These are phyloP conservation scores for Mechanitis messenoides DNA, from an alignment of 2,888 invertebrate genomes.

Conservation along the genomic window DNA sequence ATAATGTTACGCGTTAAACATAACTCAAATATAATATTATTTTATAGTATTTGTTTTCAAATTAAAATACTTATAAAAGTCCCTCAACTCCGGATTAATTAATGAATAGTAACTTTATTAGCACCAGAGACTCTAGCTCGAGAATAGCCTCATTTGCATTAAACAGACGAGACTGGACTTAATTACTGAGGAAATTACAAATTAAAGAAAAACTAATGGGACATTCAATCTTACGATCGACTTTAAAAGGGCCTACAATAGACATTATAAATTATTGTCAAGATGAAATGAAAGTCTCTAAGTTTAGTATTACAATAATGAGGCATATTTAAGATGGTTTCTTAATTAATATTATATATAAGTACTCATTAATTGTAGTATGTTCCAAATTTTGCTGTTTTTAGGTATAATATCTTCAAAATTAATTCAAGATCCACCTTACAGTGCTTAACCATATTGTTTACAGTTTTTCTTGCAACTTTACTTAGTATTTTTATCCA, in stretches of 20 bases:
- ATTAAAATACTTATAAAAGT: conserved; percentile 21
- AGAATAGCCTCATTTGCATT: conserved; percentile 73
- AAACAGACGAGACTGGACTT: conserved; percentile 67
- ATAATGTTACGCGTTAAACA: too few relatives aligned
- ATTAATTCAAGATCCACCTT: too few relatives aligned
- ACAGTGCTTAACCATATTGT: too few relatives aligned
- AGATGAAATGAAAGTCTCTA: conserved; percentile 1
- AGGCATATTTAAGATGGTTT: neutral
- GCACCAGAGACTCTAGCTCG: conserved; percentile 72
- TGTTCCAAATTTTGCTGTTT: too few relatives aligned
- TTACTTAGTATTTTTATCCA: too few relatives aligned
- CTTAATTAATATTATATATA: neutral
- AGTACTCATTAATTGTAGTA: too few relatives aligned
- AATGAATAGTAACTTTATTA: conserved; percentile 71
- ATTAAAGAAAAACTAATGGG: conserved; percentile 65
- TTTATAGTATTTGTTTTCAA: conserved; percentile 9
- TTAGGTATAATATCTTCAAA: too few relatives aligned
- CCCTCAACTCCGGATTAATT: conserved; percentile 59
- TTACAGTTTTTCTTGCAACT: too few relatives aligned
- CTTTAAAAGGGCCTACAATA: conserved; percentile 5
- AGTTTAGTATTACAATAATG: neutral
- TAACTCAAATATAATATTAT: too few relatives aligned
- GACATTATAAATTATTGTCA: conserved; percentile 5
- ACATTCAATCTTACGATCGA: conserved; percentile 30
- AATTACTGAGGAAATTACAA: conserved; percentile 74